These are phyloP conservation scores for Diadema setosum DNA, from an alignment of 35 echinoderm and acorn worm species.

Conservation along the genomic window DNA sequence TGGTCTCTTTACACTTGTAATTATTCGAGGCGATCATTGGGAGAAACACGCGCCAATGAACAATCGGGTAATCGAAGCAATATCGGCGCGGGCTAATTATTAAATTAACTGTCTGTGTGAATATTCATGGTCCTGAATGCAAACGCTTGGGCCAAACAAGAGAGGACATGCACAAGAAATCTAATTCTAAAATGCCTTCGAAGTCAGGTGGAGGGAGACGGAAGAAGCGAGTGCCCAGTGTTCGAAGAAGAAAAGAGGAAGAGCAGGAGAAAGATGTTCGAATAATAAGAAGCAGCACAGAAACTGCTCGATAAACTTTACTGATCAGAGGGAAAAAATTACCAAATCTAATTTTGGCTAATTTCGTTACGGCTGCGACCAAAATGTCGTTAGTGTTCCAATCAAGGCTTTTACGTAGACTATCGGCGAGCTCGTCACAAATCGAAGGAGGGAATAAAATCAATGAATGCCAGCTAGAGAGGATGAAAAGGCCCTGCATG, in stretches of 20 bases:
- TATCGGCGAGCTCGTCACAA: background rate
- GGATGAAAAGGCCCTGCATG: background rate
- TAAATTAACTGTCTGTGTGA: conserved; percentile 4
- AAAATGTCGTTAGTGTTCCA: background rate
- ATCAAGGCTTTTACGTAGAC: background rate
- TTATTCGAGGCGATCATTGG: conserved; percentile 11
- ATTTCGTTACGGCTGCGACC: conserved; percentile 10
- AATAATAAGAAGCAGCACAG: background rate
- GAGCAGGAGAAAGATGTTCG: background rate
- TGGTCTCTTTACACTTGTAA: conserved; percentile 24
- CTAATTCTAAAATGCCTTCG: conserved; percentile 23
- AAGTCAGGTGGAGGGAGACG: background rate
- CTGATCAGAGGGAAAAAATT: background rate
- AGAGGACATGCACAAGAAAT: background rate
- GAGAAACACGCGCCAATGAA: background rate
- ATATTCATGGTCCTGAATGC: conserved; percentile 10
- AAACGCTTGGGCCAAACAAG: background rate
- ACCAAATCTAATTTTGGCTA: conserved; percentile 20
- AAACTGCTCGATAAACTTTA: background rate
- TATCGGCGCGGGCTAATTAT: conserved; percentile 24
- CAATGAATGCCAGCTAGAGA: background rate
- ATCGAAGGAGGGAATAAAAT: background rate
- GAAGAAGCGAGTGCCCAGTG: background rate
- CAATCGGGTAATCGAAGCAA: background rate
- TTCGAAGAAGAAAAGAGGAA: background rate